Percentiles rank a stretch among this genome's conserved stretches.
Conservation (phyloP, 2,888 invertebrate genomes). For the Oscheius sp. region DNA sequence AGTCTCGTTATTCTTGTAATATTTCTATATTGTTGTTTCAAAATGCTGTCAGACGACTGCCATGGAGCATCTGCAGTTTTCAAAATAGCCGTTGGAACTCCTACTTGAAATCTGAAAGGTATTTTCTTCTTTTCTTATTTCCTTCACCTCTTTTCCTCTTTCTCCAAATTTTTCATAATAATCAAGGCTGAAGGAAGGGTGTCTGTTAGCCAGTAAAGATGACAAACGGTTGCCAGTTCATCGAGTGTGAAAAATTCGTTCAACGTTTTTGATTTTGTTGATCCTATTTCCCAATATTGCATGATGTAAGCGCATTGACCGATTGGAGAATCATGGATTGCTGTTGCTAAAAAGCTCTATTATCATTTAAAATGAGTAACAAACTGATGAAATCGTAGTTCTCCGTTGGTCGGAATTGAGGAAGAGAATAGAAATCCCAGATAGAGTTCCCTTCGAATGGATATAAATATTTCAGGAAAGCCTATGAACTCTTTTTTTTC, state of each 20-base stretch:
- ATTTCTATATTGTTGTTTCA: conserved; percentile 37
- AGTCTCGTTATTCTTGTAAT: conserved; percentile 35
- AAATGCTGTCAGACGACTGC: conserved; percentile 25
- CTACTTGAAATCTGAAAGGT: conserved; percentile 15
- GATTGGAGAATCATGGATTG: background rate
- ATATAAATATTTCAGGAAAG: background rate
- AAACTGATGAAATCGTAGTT: background rate
- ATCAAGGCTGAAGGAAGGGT: conserved; percentile 36
- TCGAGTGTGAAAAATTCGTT: conserved; percentile 52
- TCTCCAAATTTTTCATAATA: conserved; percentile 30
- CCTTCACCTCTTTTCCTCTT: conserved; percentile 30
- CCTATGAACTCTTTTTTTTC: background rate
- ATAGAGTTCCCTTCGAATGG: background rate
- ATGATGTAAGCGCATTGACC: background rate
- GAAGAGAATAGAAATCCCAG: background rate
- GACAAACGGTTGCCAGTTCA: conserved; percentile 54
- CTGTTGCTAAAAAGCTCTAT: background rate
- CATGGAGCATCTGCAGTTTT: conserved; percentile 35
- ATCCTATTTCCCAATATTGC: conserved; percentile 1
- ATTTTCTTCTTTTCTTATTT: background rate
- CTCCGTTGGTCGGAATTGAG: conserved; percentile 3
- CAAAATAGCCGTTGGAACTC: conserved; percentile 1
- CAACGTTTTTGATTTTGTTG: conserved; percentile 12
- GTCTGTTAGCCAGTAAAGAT: conserved; percentile 55
- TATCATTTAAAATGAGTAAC: background rate